Conservation (phyloP, 2,113 vertebrate species). For the Mobula birostris region DNA sequence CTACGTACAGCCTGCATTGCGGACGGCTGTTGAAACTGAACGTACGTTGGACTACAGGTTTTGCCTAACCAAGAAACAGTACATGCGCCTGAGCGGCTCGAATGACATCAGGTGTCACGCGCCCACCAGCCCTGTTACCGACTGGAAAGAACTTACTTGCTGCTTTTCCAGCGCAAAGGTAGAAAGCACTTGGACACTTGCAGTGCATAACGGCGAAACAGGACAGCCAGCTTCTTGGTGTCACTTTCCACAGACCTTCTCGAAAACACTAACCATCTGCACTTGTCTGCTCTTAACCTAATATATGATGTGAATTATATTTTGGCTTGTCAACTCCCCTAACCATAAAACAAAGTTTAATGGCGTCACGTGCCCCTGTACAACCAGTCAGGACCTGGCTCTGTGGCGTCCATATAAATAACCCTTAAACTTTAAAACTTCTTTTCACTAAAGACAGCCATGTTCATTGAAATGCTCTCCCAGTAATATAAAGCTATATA, state of each 20-base stretch:
- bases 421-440: slow-evolving; percentile 87
- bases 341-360: slow-evolving; percentile 99
- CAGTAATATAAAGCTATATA: slow-evolving; percentile 25
- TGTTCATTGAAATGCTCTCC: slow-evolving; percentile 23
- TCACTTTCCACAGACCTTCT: slow-evolving; percentile 70
- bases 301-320: slow-evolving; percentile 99
- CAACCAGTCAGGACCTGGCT: slow-evolving; percentile 93
- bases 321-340: slow-evolving; percentile 99
- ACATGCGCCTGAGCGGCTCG: slow-evolving; percentile 40
- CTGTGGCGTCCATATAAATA: slow-evolving; percentile 88
- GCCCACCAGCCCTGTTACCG: slow-evolving; percentile 49
- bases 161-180: slow-evolving; percentile 50
- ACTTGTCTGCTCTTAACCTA: slow-evolving; percentile 88
- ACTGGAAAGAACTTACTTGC: slow-evolving; percentile 68
- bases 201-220: slow-evolving; percentile 44
- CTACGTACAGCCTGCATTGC: not conserved
- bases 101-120: slow-evolving; percentile 49
- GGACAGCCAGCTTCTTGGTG: slow-evolving; percentile 57
- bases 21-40: not conserved
- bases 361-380: slow-evolving; percentile 95
- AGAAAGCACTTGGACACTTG: slow-evolving; percentile 53
- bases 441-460: slow-evolving; percentile 62
- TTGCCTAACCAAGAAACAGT: slow-evolving; percentile 25
- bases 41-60: not conserved
- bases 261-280: slow-evolving; percentile 86